Evolutionary conservation across 1,140 invertebrate genomes (phyloP), one percentile per base, ranked within the genome.

Genomic region (Druon quercuslanigerum): DNA sequence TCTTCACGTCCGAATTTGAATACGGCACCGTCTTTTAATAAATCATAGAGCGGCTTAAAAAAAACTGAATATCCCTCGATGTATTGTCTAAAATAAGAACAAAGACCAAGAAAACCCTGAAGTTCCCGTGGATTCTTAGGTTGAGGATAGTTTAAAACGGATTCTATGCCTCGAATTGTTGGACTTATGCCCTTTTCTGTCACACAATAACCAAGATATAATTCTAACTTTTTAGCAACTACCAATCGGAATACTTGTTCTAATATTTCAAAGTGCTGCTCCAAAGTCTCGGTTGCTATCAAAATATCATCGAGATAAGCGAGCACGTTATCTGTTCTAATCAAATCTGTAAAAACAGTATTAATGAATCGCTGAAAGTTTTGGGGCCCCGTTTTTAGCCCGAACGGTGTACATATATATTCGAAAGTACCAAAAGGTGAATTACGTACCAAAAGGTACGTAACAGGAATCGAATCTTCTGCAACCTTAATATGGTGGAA

Each of bases 311-410:
- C n/a, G 2, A 54, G 3, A n/a, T 54, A 54, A 54, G 52, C n/a
- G 2, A 8, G 13, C 8, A 54, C 3, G 16, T 54, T 17, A 8
- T 17, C 57, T 20, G 56, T 20, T 25, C 1, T 3, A 20, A 57
- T 57, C 13, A 20, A 25, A 12, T 57, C 84, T 82, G 2, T 74
- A 77, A 73, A 85, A 84, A 5, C 70, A 57, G 71, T 82, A 81
- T 80, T 72, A 20, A 40, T 17, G 46, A 19, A 52, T 8, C 8
- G 3, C 19, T 17, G 70, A 71, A 72, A 74, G 1, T 70, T 19
- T 80, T 2, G 82, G 54, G 84, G 2, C 33, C 16, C 50, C 75
- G 77, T 13, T 82, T 74, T n/a, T 13, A 52, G 0, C 5, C 46
- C 9, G 70, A 57, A 20, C 66, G 77, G 72, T 56, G 82, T 57